Conservation (phyloP, 1,140 invertebrate genomes). For the Drosophila fuyamai region DNA sequence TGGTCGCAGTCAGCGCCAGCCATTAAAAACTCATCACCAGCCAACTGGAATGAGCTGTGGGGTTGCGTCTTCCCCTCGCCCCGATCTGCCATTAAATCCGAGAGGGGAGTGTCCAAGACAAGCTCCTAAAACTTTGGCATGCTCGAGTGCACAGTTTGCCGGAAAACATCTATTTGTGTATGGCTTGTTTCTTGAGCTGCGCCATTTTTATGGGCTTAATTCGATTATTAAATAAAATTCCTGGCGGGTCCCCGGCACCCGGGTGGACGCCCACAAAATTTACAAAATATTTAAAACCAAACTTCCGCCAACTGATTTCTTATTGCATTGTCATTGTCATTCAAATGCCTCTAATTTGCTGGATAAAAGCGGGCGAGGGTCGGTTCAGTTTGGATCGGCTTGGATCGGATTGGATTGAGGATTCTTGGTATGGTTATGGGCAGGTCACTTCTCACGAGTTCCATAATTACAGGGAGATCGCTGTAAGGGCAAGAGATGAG, state of each 20-base stretch:
- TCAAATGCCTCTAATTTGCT: slow-evolving; percentile 61
- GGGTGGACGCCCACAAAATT: slow-evolving; percentile 76
- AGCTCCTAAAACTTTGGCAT: slow-evolving; percentile 50
- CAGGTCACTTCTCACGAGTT: slow-evolving; percentile 58
- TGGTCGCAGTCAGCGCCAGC: slow-evolving; percentile 61
- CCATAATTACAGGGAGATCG: slow-evolving; percentile 55
- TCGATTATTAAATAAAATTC: slow-evolving; percentile 36
- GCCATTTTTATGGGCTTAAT: slow-evolving; percentile 61
- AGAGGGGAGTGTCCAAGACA: slow-evolving; percentile 73
- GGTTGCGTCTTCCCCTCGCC: slow-evolving; percentile 23
- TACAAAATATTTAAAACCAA: slow-evolving; percentile 83
- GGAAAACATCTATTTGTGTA: slow-evolving; percentile 20
- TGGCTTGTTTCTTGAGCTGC: slow-evolving; percentile 24
- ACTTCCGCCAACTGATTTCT: slow-evolving; percentile 66
- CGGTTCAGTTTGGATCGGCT: background rate
- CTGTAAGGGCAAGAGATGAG: slow-evolving; percentile 37
- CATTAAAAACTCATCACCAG: slow-evolving; percentile 80
- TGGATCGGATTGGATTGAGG: slow-evolving; percentile 28
- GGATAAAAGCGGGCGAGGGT: slow-evolving; percentile 31
- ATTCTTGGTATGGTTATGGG: slow-evolving; percentile 26
- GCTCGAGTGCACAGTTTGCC: slow-evolving; percentile 61
- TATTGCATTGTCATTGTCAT: slow-evolving; percentile 57
- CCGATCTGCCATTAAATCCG: slow-evolving; percentile 2
- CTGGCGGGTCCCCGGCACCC: slow-evolving; percentile 3
- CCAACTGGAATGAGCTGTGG: slow-evolving; percentile 75